Evolutionary conservation across 2,113 vertebrate species (phyloP).

Genomic region (Nibea coibor): DNA sequence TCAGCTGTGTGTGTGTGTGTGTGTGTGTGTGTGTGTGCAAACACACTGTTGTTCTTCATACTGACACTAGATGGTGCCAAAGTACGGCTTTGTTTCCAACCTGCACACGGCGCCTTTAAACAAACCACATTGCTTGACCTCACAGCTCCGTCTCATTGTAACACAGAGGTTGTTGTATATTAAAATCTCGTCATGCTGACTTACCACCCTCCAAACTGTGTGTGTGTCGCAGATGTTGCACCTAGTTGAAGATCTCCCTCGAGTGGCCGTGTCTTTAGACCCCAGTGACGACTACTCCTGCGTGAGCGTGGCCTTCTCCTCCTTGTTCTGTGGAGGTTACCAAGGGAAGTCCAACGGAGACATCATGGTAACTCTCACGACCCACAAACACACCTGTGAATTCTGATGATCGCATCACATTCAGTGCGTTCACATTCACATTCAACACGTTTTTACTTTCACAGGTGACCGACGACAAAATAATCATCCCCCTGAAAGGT

Average conservation of each 20-base stretch:
- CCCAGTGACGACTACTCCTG: constrained; percentile 6
- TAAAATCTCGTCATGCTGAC: too few species aligned
- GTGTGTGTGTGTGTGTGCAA: too few species aligned
- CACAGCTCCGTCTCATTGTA: neutral
- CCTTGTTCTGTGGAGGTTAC: constrained; percentile 71
- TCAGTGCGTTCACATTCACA: too few species aligned
- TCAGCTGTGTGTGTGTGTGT: too few species aligned
- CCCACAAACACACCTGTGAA: neutral
- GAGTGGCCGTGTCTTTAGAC: neutral
- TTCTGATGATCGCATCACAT: neutral
- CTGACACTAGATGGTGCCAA: constrained; percentile 51
- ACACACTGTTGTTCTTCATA: neutral
- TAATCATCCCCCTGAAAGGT: constrained; percentile 92
- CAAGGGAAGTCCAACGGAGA: constrained; percentile 59
- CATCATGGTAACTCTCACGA: constrained; percentile 65
- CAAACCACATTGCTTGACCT: neutral
- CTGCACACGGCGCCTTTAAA: neutral
- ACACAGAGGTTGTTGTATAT: neutral
- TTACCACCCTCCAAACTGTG: neutral
- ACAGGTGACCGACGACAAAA: constrained; percentile 83
- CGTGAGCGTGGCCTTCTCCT: constrained; percentile 64
- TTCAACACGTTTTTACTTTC: constrained; percentile 17
- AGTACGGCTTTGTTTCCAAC: neutral
- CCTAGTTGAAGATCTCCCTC: constrained; percentile 4
- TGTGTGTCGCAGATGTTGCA: constrained; percentile 57